Percentiles rank a stretch among this genome's conserved stretches.
phyloP scores from a whole-genome alignment of 2,113 vertebrate genomes.

The Cinclus cinclus region DNA sequence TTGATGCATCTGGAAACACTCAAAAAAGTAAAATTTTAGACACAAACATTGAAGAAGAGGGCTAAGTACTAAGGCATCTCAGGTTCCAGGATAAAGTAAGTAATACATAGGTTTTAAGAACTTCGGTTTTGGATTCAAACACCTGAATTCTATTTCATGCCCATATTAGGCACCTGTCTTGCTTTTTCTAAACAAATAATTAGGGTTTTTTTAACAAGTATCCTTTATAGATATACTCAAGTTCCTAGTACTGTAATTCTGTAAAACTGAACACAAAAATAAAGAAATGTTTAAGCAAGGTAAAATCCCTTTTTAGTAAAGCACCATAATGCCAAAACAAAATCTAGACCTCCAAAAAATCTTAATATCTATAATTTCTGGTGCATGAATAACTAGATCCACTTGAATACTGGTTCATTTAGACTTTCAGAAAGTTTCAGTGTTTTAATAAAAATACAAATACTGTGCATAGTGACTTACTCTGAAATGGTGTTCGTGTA shows the following conservation, averaged over 20 bases:
- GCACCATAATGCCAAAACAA: not conserved
- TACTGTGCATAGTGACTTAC: not conserved
- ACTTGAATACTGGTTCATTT: not conserved
- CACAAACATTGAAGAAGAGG: not conserved
- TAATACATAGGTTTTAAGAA: not conserved
- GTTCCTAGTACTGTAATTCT: not conserved
- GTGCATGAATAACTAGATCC: not conserved
- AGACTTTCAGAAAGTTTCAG: not conserved
- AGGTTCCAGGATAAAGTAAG: not conserved
- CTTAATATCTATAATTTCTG: not conserved
- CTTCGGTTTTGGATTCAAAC: not conserved
- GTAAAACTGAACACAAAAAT: not conserved
- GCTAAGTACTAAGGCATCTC: not conserved
- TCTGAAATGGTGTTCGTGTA: not conserved
- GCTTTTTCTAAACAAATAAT: not conserved
- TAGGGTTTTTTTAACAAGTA: fast-evolving
- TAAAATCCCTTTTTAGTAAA: not conserved
- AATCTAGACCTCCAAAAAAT: not conserved
- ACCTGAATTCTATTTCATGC: not conserved
- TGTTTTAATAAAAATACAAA: not conserved
- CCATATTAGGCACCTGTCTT: not conserved
- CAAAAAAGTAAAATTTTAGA: not conserved
- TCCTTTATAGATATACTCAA: not conserved
- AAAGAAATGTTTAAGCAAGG: not conserved
- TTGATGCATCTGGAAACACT: not conserved